Evolutionary conservation across 2,888 invertebrate genomes (phyloP).

Genomic region (Scaptomyza tumidula): DNA sequence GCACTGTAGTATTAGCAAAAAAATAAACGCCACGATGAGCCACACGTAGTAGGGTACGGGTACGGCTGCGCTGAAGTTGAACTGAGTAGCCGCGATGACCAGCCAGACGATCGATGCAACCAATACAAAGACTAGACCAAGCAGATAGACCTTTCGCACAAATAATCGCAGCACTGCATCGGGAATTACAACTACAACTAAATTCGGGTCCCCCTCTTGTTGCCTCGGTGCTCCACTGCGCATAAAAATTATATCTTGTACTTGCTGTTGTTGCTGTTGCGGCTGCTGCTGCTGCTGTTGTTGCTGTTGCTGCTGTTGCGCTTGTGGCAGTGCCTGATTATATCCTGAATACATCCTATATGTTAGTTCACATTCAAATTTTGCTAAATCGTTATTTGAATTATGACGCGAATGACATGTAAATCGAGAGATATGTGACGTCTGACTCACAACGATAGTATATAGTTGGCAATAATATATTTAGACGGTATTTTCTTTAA

Average conservation of each 20-base stretch:
- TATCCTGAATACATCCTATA: constrained; percentile 15
- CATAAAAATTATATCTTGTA: background rate
- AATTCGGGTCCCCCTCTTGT: background rate
- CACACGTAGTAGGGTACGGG: constrained; percentile 21
- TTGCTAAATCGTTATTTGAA: background rate
- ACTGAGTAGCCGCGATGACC: background rate
- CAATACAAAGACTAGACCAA: constrained; percentile 5
- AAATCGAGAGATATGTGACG: background rate
- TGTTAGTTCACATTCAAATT: constrained; percentile 15
- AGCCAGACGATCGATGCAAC: constrained; percentile 1
- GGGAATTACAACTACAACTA: background rate
- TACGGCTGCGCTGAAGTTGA: background rate
- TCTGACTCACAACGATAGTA: background rate
- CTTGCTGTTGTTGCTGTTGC: background rate
- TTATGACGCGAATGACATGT: constrained; percentile 14
- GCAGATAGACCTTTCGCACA: constrained; percentile 6
- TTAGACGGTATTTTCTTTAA: background rate
- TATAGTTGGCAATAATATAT: background rate
- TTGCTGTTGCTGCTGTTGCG: constrained; percentile 7
- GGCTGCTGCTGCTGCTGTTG: background rate
- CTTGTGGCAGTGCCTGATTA: background rate
- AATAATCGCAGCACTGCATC: background rate
- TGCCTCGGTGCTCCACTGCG: background rate
- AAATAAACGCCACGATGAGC: background rate
- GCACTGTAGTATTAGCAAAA: constrained; percentile 4